phyloP scores from a whole-genome alignment of 1,140 invertebrate genomes.

The Diorhabda sublineata region DNA sequence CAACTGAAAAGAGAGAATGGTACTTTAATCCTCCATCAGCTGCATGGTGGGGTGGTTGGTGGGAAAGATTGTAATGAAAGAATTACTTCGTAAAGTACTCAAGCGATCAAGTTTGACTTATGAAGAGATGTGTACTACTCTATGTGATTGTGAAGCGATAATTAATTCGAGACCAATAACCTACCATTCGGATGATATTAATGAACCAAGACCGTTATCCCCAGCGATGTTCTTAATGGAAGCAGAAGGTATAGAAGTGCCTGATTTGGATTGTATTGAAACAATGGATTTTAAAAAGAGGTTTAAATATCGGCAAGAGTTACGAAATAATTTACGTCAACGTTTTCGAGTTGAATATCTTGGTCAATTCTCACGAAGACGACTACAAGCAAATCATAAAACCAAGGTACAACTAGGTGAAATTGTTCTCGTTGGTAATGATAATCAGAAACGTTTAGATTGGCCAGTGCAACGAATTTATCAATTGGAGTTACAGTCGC shows the following conservation, averaged over 20 bases:
- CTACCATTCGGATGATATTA: too few relatives aligned
- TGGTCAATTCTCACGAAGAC: background rate
- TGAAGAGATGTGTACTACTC: too few relatives aligned
- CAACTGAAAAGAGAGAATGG: slow-evolving; percentile 37
- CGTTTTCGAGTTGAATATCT: background rate
- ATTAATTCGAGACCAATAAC: slow-evolving; percentile 26
- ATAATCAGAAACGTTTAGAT: slow-evolving; percentile 21
- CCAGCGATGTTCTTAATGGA: too few relatives aligned
- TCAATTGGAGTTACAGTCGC: too few relatives aligned
- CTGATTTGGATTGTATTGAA: background rate
- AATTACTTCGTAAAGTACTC: too few relatives aligned
- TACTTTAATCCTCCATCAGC: slow-evolving; percentile 43
- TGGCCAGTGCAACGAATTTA: slow-evolving; percentile 16
- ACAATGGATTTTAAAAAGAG: background rate
- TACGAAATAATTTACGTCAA: background rate
- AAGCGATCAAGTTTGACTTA: too few relatives aligned
- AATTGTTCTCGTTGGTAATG: slow-evolving; percentile 22
- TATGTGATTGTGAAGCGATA: slow-evolving; percentile 25
- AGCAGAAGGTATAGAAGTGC: too few relatives aligned
- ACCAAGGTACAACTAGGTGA: background rate
- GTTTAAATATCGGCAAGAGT: background rate
- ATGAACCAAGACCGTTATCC: too few relatives aligned
- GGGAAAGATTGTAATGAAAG: too few relatives aligned
- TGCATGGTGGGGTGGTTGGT: slow-evolving; percentile 31
- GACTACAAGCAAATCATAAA: background rate